These are phyloP conservation scores for Hydrophis major DNA, from an alignment of 2,797 vertebrate genomes.

Conservation along the genomic window DNA sequence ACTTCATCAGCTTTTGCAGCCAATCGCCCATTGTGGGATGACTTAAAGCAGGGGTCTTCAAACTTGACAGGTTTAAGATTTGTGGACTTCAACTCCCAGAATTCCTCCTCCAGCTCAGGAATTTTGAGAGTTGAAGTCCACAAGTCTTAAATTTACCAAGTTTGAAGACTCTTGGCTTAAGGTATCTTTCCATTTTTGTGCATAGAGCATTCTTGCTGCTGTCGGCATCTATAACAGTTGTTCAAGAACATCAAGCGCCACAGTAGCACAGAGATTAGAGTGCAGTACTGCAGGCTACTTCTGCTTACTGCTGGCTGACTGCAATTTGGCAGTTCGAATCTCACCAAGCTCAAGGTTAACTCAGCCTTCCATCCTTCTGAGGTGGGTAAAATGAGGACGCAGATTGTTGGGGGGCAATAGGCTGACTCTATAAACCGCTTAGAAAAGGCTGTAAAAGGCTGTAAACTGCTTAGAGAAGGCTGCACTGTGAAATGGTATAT, in stretches of 20 bases:
- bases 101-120: too few relatives aligned
- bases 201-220: not conserved
- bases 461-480: not conserved
- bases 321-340: not conserved
- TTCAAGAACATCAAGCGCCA: not conserved
- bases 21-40: not conserved
- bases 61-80: too few relatives aligned
- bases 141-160: too few relatives aligned
- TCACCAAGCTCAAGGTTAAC: not conserved
- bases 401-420: not conserved
- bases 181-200: not conserved
- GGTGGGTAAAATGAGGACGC: not conserved
- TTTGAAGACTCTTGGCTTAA: not conserved
- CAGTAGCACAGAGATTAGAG: not conserved
- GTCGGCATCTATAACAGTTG: not conserved
- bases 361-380: not conserved
- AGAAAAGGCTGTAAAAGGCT: too few relatives aligned
- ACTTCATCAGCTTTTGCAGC: not conserved
- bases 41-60: too few relatives aligned
- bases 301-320: not conserved
- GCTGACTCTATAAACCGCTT: not conserved
- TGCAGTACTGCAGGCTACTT: not conserved
- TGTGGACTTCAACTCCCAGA: too few relatives aligned
- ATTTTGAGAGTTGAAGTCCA: too few relatives aligned
- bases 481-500: not conserved